A percentile compares a stretch with the other conserved stretches of the same genome.
phyloP scores from a whole-genome alignment of 2,888 invertebrate genomes.

The Drosophila greeni region DNA sequence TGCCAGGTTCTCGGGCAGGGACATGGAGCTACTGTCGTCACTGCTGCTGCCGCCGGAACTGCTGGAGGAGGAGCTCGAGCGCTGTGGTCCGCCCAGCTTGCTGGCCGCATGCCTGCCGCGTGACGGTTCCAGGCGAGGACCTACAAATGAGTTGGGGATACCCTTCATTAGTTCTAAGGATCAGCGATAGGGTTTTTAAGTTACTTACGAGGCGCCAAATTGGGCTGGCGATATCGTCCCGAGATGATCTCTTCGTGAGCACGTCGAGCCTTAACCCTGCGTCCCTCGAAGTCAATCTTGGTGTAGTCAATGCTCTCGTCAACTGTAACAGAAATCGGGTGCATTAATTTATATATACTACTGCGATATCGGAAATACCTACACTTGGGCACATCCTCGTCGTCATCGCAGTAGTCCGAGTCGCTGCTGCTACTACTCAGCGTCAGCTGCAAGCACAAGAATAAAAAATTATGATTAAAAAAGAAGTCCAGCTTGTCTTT shows the following conservation, averaged over 20 bases:
- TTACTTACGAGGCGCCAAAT: slow-evolving; percentile 77
- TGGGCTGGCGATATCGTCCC: slow-evolving; percentile 78
- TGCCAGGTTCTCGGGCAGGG: slow-evolving; percentile 59
- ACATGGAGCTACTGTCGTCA: slow-evolving; percentile 68
- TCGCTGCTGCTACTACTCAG: slow-evolving; percentile 78
- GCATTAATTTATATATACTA: not conserved
- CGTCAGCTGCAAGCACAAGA: slow-evolving; percentile 70
- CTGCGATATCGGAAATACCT: slow-evolving; percentile 36
- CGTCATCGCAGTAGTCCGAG: slow-evolving; percentile 78
- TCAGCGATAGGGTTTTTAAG: too few relatives aligned
- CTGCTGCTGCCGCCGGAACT: slow-evolving; percentile 61
- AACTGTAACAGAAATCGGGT: slow-evolving; percentile 48
- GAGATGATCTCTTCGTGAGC: slow-evolving; percentile 79
- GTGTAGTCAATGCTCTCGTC: slow-evolving; percentile 79
- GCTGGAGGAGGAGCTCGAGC: slow-evolving; percentile 72
- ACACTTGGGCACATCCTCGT: slow-evolving; percentile 77
- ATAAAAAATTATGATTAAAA: slow-evolving; percentile 12
- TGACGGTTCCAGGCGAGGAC: slow-evolving; percentile 63
- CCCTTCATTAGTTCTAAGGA: not conserved
- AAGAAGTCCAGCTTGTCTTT: not conserved
- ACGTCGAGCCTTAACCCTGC: slow-evolving; percentile 78
- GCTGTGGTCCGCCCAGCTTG: slow-evolving; percentile 49
- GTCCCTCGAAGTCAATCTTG: slow-evolving; percentile 78
- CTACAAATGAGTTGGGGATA: slow-evolving; percentile 15
- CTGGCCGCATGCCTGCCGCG: slow-evolving; percentile 47